phyloP scores from a whole-genome alignment of 2,113 vertebrate species.

The Phodopus roborovskii region DNA sequence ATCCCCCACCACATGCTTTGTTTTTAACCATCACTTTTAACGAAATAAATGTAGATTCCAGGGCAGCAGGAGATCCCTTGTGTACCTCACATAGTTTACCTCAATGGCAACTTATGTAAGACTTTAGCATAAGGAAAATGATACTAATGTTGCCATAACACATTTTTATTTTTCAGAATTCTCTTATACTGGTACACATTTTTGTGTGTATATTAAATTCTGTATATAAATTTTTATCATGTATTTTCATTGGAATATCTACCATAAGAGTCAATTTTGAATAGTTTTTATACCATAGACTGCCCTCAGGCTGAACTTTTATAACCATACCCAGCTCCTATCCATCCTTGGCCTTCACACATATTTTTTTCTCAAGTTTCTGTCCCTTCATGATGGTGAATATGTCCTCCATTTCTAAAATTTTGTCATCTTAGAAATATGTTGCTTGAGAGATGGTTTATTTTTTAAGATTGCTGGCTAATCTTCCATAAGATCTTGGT shows the following conservation, averaged over 20 bases:
- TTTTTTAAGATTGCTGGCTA: background rate
- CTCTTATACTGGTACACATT: conserved; percentile 7
- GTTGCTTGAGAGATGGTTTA: background rate
- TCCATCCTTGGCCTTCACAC: background rate
- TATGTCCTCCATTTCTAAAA: conserved; percentile 8
- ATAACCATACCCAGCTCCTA: background rate
- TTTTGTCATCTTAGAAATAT: background rate
- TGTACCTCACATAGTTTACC: background rate
- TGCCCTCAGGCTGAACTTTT: background rate
- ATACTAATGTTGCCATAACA: background rate
- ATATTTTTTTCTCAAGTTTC: background rate
- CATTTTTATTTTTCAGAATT: conserved; percentile 2
- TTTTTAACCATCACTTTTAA: conserved; percentile 7
- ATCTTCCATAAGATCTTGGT: background rate
- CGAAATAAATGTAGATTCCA: background rate
- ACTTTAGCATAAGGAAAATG: background rate
- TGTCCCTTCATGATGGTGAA: background rate
- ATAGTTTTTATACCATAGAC: background rate
- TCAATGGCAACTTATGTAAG: conserved; percentile 23
- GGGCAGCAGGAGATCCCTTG: background rate
- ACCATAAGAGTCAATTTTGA: background rate
- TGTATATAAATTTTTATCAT: background rate
- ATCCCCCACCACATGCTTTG: background rate
- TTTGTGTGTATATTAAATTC: conserved; percentile 28
- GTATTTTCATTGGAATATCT: background rate